Evolutionary conservation across 2,888 invertebrate genomes (phyloP), one percentile per base, ranked within the genome.

Genomic region (Tenthredo scrophulariae): DNA sequence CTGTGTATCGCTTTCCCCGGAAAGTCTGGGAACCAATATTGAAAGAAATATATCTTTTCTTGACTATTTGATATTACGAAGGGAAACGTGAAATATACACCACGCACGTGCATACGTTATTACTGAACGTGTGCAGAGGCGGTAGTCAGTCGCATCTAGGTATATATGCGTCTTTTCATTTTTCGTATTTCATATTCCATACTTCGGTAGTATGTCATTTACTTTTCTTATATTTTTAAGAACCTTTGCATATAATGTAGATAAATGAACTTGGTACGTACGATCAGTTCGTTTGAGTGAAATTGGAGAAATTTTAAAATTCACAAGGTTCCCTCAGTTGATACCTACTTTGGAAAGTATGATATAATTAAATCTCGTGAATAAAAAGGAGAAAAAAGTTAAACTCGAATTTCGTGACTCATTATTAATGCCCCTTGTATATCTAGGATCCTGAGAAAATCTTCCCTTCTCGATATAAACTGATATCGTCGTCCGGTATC

Each of bases 41-140:
- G 67, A 33, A 18, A 67, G 67, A 33, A 67, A 67, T 26, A 67
- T 67, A 62, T 54, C 67, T 67, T 67, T 67, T 33, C 18, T 67
- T 15, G 67, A 26, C 22, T 67, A 67, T 67, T 67, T 33, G 67
- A 67, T 67, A 67, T 67, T 67, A 67, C 67, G 67, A 67, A 33
- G 33, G 67, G 80, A 85, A 86, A 88, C 85, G 86, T 86, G 86
- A 88, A 86, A 87, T 83, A 85, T 85, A 87, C 85, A 85, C 77
- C 86, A 85, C 85, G 74, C 72, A 26, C 50, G 67, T 67, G 67
- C 67, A 33, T 67, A 67, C 26, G 26, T 29, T 67, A 67, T 67
- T 67, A 67, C 67, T 18, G 67, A 67, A 67, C 33, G 29, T 67
- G 67, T 67, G 67, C 54, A 54, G n/a, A 54, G 29, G 18, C 13